These are phyloP conservation scores for Myotis vivesi DNA, from an alignment of 2,797 vertebrate genomes.

Conservation along the genomic window DNA sequence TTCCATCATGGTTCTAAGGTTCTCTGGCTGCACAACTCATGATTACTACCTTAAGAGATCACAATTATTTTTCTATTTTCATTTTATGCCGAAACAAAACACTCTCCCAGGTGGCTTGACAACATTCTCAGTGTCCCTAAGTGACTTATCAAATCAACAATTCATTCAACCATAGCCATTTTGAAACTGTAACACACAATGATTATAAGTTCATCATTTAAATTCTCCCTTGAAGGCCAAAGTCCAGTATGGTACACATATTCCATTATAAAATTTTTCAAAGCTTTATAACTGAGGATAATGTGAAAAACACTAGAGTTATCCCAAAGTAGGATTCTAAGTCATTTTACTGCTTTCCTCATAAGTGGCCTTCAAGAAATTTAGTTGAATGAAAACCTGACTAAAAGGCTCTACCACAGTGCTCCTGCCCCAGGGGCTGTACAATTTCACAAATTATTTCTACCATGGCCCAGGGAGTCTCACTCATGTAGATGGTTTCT, in stretches of 20 bases:
- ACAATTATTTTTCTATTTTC: slow-evolving; percentile 4
- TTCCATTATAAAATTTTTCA: slow-evolving; percentile 13
- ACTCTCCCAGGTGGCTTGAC: not conserved
- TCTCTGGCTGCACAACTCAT: not conserved
- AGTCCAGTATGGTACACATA: not conserved
- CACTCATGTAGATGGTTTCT: slow-evolving; percentile 1
- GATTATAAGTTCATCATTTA: not conserved
- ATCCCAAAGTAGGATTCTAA: not conserved
- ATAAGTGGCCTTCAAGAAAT: slow-evolving; percentile 11
- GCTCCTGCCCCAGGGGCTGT: not conserved
- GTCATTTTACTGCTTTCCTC: not conserved
- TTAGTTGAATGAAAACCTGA: not conserved
- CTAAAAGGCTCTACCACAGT: not conserved
- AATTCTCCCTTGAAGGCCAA: not conserved
- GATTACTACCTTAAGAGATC: not conserved
- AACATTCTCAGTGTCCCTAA: not conserved
- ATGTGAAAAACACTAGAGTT: not conserved
- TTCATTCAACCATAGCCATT: not conserved
- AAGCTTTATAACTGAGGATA: not conserved
- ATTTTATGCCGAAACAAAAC: slow-evolving; percentile 18
- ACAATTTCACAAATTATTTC: not conserved
- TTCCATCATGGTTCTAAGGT: not conserved
- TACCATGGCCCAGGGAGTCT: not conserved
- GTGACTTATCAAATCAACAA: slow-evolving; percentile 7
- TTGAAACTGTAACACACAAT: slow-evolving; percentile 1